phyloP scores from a whole-genome alignment of 1,140 invertebrate genomes.

The Drosophila aff. region DNA sequence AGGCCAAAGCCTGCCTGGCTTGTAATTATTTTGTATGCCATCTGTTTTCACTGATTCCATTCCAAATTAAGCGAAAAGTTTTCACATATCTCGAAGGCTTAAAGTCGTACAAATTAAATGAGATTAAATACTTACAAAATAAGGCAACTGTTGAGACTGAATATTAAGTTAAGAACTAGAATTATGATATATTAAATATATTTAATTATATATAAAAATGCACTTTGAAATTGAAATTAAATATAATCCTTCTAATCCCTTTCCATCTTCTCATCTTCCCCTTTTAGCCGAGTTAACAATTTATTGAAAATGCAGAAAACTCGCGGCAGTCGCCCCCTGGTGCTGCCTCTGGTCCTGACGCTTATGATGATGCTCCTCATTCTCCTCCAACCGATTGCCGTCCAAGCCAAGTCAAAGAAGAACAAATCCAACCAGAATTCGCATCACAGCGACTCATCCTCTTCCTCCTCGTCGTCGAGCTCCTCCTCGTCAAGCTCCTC shows the following conservation, averaged over 20 bases:
- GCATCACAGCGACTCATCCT: conserved; percentile 50
- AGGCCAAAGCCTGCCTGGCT: conserved; percentile 7
- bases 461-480: conserved; percentile 13
- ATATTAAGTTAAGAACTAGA: not conserved
- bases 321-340: conserved; percentile 15
- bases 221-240: not conserved
- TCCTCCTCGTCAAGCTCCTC: conserved; percentile 10
- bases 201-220: not conserved
- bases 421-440: conserved; percentile 67
- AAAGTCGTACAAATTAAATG: not conserved
- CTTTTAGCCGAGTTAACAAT: conserved; percentile 24
- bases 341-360: conserved; percentile 36
- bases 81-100: not conserved
- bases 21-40: conserved; percentile 44
- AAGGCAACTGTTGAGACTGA: not conserved
- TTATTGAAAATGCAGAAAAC: conserved; percentile 33
- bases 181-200: not conserved
- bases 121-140: not conserved
- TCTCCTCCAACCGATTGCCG: conserved; percentile 43
- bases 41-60: conserved; percentile 26
- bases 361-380: conserved; percentile 50
- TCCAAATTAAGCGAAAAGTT: not conserved
- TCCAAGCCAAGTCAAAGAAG: conserved; percentile 65
- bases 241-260: not conserved
- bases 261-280: not conserved